Evolutionary conservation across 2,888 invertebrate genomes (phyloP), one percentile per base, ranked within the genome.

Genomic region (Hirtodrosophila cameraria): DNA sequence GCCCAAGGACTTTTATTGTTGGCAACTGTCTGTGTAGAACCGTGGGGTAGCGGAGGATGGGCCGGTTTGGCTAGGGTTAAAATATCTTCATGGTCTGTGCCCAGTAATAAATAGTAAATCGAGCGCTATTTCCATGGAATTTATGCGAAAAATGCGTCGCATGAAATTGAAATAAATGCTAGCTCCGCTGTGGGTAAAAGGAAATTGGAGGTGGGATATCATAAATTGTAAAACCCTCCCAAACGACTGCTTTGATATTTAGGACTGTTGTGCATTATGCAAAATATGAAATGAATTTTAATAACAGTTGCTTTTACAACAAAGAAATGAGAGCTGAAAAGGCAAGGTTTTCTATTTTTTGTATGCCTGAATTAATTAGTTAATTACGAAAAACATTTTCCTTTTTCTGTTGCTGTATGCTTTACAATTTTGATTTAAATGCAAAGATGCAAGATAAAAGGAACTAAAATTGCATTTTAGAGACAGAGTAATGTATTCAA

Each of bases 81-180:
- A 46, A 38, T 35, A 50, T 42, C 42, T 18, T 9, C 31, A 35
- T 23, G 31, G 55, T 25, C 25, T 38, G 36, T 23, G 65, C 5
- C 39, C 42, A 54, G 62, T 64, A 62, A 85, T 85, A 79, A 81
- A 84, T 79, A 78, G 82, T 75, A 74, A 74, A 77, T 81, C 71
- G 64, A 60, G 71, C 61, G 58, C 71, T 84, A n/a, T 84, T 84
- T 65, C 74, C 64, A 63, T 63, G 63, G 59, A 78, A 74, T 78
- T 84, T 77, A 84, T 80, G 77, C 62, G 69, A 43, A 60, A 72
- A 45, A 62, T 73, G 49, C 49, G 49, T 60, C 61, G 54, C 66
- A 72, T 60, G 54, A 30, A 43, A 72, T 49, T 41, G 59, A 41
- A 59, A 53, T 65, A 50, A 59, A 58, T 66, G 50, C 41, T 58